These are phyloP conservation scores for Trimorus sp. DNA, from an alignment of 2,888 invertebrate species.

Conservation along the genomic window DNA sequence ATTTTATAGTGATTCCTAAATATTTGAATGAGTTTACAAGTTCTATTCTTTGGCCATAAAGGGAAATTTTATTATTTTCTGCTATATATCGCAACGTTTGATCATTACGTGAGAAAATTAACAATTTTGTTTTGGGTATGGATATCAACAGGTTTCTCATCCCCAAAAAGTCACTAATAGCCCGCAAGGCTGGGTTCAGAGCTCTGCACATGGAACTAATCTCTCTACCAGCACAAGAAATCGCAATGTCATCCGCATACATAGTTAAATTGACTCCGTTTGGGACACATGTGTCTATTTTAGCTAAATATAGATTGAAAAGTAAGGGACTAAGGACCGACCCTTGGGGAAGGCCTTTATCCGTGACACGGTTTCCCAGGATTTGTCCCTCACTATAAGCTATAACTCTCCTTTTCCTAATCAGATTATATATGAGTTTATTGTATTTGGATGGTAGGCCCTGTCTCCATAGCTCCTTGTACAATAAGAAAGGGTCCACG, in stretches of 20 bases:
- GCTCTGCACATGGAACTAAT: not conserved
- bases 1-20: not conserved
- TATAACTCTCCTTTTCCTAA: not conserved
- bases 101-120: slow-evolving; percentile 1
- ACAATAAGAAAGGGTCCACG: slow-evolving; percentile 7
- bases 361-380: not conserved
- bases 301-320: slow-evolving; percentile 13
- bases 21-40: not conserved
- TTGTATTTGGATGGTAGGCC: not conserved
- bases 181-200: not conserved
- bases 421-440: slow-evolving; percentile 9
- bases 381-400: slow-evolving; percentile 14
- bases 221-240: not conserved
- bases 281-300: not conserved
- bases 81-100: not conserved
- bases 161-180: not conserved
- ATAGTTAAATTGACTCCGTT: not conserved
- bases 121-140: not conserved
- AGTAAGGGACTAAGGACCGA: slow-evolving; percentile 9
- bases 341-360: slow-evolving; percentile 9
- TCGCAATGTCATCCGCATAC: slow-evolving; percentile 13
- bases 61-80: not conserved
- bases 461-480: slow-evolving; percentile 16
- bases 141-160: not conserved
- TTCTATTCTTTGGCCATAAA: slow-evolving; percentile 1